phyloP scores from a whole-genome alignment of 2,888 invertebrate species.

The Rhimphoctona megacephalus region DNA sequence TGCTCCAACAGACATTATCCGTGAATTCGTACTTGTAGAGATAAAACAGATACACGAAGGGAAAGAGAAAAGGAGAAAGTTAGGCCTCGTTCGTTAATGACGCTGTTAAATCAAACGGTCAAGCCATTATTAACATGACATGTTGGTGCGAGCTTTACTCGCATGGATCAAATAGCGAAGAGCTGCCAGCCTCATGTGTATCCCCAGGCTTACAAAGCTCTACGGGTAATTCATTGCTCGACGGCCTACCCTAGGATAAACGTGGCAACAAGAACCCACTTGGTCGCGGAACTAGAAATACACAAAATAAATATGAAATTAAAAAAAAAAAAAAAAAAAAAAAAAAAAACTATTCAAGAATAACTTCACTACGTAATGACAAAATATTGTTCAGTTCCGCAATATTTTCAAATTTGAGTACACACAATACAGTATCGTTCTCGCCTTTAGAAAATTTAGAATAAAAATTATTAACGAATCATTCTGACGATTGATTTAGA shows the following conservation, averaged over 20 bases:
- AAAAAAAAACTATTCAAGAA: background rate
- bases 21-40: conserved; percentile 51
- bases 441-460: background rate
- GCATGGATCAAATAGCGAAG: conserved; percentile 74
- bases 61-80: conserved; percentile 9
- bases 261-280: conserved; percentile 22
- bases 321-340: background rate
- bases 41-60: conserved; percentile 22
- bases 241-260: conserved; percentile 12
- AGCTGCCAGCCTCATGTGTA: conserved; percentile 18
- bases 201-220: conserved; percentile 32
- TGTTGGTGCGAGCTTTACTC: conserved; percentile 54
- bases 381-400: background rate
- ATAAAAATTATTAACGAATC: background rate
- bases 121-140: conserved; percentile 75
- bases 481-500: background rate
- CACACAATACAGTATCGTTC: background rate
- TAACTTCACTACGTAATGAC: background rate
- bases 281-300: background rate
- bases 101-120: conserved; percentile 78
- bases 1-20: conserved; percentile 67
- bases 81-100: conserved; percentile 73
- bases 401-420: background rate
- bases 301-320: conserved; percentile 7
- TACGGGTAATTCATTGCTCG: conserved; percentile 49